These are phyloP conservation scores for Crossaster papposus DNA, from an alignment of 53 echinoderm and acorn worm genomes.

Conservation along the genomic window DNA sequence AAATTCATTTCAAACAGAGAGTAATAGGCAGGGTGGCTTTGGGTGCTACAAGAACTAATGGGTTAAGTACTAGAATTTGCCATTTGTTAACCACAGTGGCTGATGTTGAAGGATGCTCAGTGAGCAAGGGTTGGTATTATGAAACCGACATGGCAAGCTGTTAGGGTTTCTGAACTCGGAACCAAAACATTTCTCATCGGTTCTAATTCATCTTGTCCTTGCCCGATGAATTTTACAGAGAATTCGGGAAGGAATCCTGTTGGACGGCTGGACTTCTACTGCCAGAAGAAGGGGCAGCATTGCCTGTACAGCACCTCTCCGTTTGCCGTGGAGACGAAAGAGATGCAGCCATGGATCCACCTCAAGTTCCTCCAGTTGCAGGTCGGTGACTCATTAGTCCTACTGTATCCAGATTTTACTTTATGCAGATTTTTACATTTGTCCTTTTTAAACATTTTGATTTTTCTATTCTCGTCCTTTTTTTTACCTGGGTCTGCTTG, in stretches of 20 bases:
- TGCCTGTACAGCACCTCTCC: slow-evolving; percentile 84
- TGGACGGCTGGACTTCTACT: slow-evolving; percentile 92
- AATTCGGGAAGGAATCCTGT: slow-evolving; percentile 71
- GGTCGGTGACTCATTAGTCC: slow-evolving; percentile 56
- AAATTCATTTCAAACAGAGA: too few species aligned
- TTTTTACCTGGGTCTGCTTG: too few species aligned
- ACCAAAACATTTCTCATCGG: neutral
- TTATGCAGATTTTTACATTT: neutral
- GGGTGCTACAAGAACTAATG: too few species aligned
- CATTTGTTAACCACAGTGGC: neutral
- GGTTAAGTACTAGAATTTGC: too few species aligned
- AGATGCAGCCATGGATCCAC: slow-evolving; percentile 96
- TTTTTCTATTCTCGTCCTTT: too few species aligned
- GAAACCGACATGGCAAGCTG: too few species aligned
- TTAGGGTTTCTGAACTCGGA: neutral
- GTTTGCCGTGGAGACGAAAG: slow-evolving; percentile 89
- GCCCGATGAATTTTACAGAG: slow-evolving; percentile 56
- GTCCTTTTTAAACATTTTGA: too few species aligned
- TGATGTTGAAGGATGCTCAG: too few species aligned
- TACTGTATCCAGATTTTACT: neutral
- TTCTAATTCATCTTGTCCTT: neutral
- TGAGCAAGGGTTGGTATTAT: too few species aligned
- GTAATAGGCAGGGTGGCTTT: too few species aligned
- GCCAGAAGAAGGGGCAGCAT: slow-evolving; percentile 74
- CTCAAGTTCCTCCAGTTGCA: slow-evolving; percentile 96